These are phyloP conservation scores for Pachyseris speciosa DNA, from an alignment of 64 coral and sea anemone species.

Conservation along the genomic window DNA sequence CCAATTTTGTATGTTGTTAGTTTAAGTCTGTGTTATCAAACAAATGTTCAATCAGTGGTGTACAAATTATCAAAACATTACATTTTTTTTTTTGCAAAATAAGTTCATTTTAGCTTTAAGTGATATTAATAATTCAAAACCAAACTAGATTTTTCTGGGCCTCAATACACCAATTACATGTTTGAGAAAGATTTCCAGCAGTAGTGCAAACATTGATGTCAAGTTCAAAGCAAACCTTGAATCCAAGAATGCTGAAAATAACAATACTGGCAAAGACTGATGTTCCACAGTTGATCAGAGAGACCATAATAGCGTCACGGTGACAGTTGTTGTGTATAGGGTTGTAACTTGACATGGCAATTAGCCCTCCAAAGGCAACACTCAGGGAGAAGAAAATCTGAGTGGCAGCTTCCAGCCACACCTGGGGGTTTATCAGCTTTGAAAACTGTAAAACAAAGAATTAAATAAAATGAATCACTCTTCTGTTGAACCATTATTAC, in stretches of 20 bases:
- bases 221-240: constrained; percentile 71
- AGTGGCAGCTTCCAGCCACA: constrained; percentile 97
- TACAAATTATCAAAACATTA: no score
- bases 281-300: constrained; percentile 93
- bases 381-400: constrained; percentile 98
- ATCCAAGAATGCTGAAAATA: constrained; percentile 95
- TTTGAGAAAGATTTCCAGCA: background rate
- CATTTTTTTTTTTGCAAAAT: no score
- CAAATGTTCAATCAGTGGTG: no score
- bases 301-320: constrained; percentile 94
- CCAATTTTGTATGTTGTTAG: no score
- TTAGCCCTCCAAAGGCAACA: constrained; percentile 93
- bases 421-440: constrained; percentile 81
- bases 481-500: no score
- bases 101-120: no score
- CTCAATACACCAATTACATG: no score
- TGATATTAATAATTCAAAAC: no score
- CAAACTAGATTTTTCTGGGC: no score
- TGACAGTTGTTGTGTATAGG: constrained; percentile 95
- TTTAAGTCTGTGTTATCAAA: no score
- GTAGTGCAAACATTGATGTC: background rate
- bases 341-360: constrained; percentile 98
- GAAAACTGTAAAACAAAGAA: constrained; percentile 70
- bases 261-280: constrained; percentile 96
- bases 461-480: background rate